phyloP scores from a whole-genome alignment of 2,113 vertebrate genomes.

The Neofelis nebulosa region DNA sequence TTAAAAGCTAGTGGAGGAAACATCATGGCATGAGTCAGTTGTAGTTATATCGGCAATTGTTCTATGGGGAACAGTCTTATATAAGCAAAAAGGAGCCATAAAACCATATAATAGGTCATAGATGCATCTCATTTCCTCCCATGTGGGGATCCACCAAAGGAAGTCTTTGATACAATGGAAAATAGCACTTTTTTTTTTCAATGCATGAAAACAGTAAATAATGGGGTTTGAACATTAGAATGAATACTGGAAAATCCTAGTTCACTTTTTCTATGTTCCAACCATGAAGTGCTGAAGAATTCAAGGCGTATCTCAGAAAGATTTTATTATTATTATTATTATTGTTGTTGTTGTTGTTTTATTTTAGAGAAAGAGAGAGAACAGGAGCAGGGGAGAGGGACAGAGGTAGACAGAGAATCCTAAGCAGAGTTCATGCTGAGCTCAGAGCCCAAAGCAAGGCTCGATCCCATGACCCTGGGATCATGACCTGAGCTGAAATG shows the following conservation, averaged over 20 bases:
- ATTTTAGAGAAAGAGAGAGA: too few relatives aligned
- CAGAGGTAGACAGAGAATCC: too few relatives aligned
- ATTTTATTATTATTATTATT: too few relatives aligned
- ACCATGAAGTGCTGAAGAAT: neutral
- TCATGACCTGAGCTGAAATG: too few relatives aligned
- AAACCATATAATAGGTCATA: slow-evolving; percentile 53
- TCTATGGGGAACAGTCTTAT: neutral
- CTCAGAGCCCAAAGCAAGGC: too few relatives aligned
- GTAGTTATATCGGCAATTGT: neutral
- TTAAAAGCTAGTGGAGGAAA: neutral
- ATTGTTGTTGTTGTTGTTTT: too few relatives aligned
- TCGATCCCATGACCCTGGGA: too few relatives aligned
- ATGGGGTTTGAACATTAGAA: neutral
- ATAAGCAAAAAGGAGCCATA: slow-evolving; percentile 44
- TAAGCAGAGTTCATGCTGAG: too few relatives aligned
- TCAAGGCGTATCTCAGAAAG: neutral
- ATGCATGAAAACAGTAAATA: neutral
- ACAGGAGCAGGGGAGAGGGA: too few relatives aligned
- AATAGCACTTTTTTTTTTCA: neutral
- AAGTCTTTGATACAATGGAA: slow-evolving; percentile 51
- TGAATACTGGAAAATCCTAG: neutral
- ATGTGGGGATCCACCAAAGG: slow-evolving; percentile 12
- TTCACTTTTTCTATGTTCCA: neutral
- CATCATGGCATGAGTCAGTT: neutral
- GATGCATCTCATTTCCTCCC: slow-evolving; percentile 59